A percentile compares a stretch with the other conserved stretches of the same genome.
Evolutionary conservation across 2,797 vertebrate genomes (phyloP).

Genomic region (Oreochromis mossambicus): DNA sequence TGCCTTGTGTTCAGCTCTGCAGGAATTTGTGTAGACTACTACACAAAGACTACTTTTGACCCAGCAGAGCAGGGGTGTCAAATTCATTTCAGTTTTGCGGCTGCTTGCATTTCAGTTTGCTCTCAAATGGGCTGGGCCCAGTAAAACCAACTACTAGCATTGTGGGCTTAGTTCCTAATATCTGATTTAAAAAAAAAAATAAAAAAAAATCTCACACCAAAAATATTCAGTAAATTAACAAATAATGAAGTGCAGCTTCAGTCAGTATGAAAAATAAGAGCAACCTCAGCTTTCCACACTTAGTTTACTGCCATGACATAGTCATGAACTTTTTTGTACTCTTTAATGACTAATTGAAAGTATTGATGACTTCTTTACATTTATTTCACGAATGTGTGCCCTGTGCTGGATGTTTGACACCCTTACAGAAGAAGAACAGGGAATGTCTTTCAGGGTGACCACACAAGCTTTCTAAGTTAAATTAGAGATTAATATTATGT

Average conservation of each 20-base stretch:
- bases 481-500: background rate
- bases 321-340: background rate
- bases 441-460: background rate
- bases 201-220: no score
- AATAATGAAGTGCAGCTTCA: background rate
- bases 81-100: background rate
- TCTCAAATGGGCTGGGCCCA: background rate
- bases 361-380: background rate
- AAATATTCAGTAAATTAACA: background rate
- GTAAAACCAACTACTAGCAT: background rate
- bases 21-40: constrained; percentile 13
- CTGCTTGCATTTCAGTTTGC: background rate
- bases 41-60: background rate
- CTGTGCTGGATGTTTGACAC: background rate
- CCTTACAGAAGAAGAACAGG: background rate
- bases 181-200: background rate
- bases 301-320: background rate
- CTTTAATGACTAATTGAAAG: background rate
- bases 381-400: background rate
- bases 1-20: constrained; percentile 4
- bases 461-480: background rate
- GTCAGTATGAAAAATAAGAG: background rate
- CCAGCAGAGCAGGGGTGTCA: background rate
- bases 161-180: background rate
- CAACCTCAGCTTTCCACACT: background rate